Evolutionary conservation across 1,140 invertebrate genomes (phyloP), one percentile per base, ranked within the genome.

Genomic region (Drosophila sucinea): DNA sequence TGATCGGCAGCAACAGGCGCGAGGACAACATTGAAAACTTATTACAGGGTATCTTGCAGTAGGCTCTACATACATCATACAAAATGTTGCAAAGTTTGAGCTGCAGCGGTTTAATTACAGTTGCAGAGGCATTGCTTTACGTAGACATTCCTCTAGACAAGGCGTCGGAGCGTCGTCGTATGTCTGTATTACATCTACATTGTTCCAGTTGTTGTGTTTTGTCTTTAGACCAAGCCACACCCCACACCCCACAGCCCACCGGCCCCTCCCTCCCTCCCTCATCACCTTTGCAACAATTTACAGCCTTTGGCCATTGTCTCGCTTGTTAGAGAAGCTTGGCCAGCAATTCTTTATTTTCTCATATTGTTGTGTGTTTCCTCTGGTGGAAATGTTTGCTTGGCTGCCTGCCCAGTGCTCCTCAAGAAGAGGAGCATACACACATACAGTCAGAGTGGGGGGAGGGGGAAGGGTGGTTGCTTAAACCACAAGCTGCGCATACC

Each of bases 231-330:
- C 44, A 17, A 27, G 44, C 44, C 6, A 51, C 25, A 25, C 17
- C n/a, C 1, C 41, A 38, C 35, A n/a, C 10, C 8, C 44, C 44
- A 2, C 23, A 6, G 1, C 6, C 5, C 5, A 25, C 17, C n/a
- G 11, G 4, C 4, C 10, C 11, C n/a, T 58, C 44, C 40, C 32
- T 25, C 66, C 64, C 32, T 57, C 60, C n/a, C 38, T 56, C 55
- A 23, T 0, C 17, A 17, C 17, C 17, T 17, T 29, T 54, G 8
- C 44, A 65, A 80, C 65, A 77, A 80, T 69, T 77, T 80, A 72
- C 84, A 83, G 83, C 84, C 75, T 81, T 72, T 80, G 80, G 84
- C 80, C 67, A 87, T 87, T 87, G 84, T 87, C 84, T 87, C 70
- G 73, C 84, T 84, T 80, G 83, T 89, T 89, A 80, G 67, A 73